Evolutionary conservation across 1,140 invertebrate genomes (phyloP), one percentile per base, ranked within the genome.

Genomic region (Tetramorium parvispinum): DNA sequence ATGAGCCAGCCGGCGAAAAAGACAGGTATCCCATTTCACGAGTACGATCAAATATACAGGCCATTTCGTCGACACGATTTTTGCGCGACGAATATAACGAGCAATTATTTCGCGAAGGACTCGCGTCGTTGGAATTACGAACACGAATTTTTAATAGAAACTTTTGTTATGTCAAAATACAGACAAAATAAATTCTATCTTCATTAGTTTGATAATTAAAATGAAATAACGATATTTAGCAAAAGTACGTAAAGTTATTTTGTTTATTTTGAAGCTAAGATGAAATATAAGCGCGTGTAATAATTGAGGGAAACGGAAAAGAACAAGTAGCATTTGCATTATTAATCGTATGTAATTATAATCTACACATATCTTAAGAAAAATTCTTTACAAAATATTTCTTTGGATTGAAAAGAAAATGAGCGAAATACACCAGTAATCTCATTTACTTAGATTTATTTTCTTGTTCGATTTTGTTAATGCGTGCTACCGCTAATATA

Each of bases 1-100:
- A 83, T 61, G 68, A 83, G 7, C 53, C 53, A 73, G 68, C 8
- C 11, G 27, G n/a, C 63, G 46, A 81, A 70, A 83, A 83, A 71
- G 32, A 71, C 24, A 21, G 68, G 18, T 68, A 51, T n/a, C 18
- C 53, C 53, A 57, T 73, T 75, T 11, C 68, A 53, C 27, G 79
- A 82, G 32, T 46, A 59, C 59, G 21, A 81, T 73, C 79, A 46
- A 61, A 75, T 53, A 27, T 51, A 8, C 53, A 71, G 40, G 37
- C n/a, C 24, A 55, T 57, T 55, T 21, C 13, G 61, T 8, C n/a
- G 16, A 27, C 49, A 66, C 2, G 27, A 82, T 82, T 82, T 82
- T 82, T 18, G 4, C 27, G 53, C 68, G 24, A 75, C 40, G 68
- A 11, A 40, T 49, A 61, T 82, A 82, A 82, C 68, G 53, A 82